These are phyloP conservation scores for Crenuchus spilurus DNA, from an alignment of 2,797 vertebrate genomes.

Conservation along the genomic window DNA sequence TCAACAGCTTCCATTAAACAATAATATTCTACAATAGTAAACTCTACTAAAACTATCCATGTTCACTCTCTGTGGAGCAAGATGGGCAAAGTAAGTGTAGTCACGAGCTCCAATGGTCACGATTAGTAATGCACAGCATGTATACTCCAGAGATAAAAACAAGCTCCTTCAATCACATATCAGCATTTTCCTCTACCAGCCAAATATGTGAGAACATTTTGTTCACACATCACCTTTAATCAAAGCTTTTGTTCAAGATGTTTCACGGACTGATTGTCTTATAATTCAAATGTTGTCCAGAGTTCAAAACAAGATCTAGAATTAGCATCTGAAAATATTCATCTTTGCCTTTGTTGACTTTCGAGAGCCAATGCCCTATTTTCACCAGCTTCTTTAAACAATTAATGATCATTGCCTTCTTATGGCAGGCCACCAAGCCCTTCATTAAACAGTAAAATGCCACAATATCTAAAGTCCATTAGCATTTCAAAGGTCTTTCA, in stretches of 20 bases:
- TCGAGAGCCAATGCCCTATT: slow-evolving; percentile 67
- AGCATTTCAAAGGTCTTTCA: slow-evolving; percentile 79
- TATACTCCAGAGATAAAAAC: slow-evolving; percentile 62
- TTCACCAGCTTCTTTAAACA: slow-evolving; percentile 75
- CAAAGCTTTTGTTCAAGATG: not conserved
- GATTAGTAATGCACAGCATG: slow-evolving; percentile 71
- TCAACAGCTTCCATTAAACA: slow-evolving; percentile 70
- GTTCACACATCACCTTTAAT: not conserved
- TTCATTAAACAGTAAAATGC: slow-evolving; percentile 73
- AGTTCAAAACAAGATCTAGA: not conserved
- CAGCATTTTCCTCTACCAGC: slow-evolving; percentile 71
- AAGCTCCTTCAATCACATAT: slow-evolving; percentile 74
- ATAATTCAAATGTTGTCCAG: slow-evolving; percentile 61
- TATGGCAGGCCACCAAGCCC: slow-evolving; percentile 78
- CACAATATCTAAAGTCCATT: slow-evolving; percentile 70
- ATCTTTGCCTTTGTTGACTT: slow-evolving; percentile 25
- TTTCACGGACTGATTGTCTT: slow-evolving; percentile 8
- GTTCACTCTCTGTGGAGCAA: slow-evolving; percentile 27
- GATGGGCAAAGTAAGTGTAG: slow-evolving; percentile 1
- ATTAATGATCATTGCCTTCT: slow-evolving; percentile 73
- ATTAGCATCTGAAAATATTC: not conserved
- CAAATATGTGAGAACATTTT: slow-evolving; percentile 60
- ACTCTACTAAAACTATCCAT: slow-evolving; percentile 50
- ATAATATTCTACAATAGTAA: slow-evolving; percentile 56
- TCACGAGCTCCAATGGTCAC: slow-evolving; percentile 29